Evolutionary conservation across 2,113 vertebrate genomes (phyloP), one percentile per base, ranked within the genome.

Genomic region (Narcine bancroftii): DNA sequence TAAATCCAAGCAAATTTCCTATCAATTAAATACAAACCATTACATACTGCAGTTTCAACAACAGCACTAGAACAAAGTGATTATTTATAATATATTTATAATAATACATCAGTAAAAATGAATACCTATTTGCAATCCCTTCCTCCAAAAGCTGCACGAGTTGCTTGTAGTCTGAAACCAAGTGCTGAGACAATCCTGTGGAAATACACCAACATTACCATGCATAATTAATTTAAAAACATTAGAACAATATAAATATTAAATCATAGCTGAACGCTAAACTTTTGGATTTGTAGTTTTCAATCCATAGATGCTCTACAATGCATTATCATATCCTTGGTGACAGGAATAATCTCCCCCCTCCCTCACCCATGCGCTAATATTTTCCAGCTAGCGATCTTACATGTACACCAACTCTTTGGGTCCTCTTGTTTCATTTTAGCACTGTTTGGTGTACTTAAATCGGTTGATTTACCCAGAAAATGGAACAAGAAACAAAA

Each of bases 91-190:
- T 17, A 63, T 19, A 87, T 19, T n/a, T 60, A 2, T 53, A 87
- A 56, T 53, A 85, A n/a, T 76, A 92, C 17, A 42, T 39, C 76
- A 69, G 29, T 83, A 56, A 56, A 47, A 6, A 29, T 87, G 45
- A n/a, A 21, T 73, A 97, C 97, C 97, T 98, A 96, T 99, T 99
- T 94, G 97, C 96, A 93, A 99, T 97, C 94, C 98, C 99, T 94
- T 97, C 96, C 94, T 99, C 98, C 93, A 99, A 94, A 92, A 99
- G 97, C 93, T 96, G 95, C 93, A 98, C 95, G 85, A 98, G 97
- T 96, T 99, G 97, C 94, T 97, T 97, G 95, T 96, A 97, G 96
- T 97, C 96, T 45, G 98, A 97, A 93, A 99, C 98, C 93, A 97
- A 95, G 93, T 98, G 98, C 93, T 98, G 97, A 21, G 98, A 98